Percentiles rank a stretch among this genome's conserved stretches.
These are phyloP conservation scores for Hesperophylax magnus DNA, from an alignment of 1,140 invertebrate genomes.

Conservation along the genomic window DNA sequence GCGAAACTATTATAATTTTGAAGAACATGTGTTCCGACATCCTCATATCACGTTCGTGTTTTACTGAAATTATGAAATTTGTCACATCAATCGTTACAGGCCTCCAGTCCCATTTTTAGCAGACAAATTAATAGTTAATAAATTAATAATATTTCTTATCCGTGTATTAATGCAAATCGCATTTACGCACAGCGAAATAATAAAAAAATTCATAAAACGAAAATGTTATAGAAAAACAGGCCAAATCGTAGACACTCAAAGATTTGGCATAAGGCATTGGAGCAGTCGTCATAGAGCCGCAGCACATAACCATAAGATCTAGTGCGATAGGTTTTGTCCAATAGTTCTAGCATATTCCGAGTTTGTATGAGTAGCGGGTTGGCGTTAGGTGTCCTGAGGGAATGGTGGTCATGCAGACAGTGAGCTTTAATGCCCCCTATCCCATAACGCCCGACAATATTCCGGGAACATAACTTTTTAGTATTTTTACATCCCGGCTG, in stretches of 20 bases:
- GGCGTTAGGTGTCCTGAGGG: slow-evolving; percentile 13
- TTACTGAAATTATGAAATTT: too few species aligned
- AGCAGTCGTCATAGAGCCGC: slow-evolving; percentile 29
- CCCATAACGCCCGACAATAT: slow-evolving; percentile 13
- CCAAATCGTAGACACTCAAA: slow-evolving; percentile 1
- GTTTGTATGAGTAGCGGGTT: neutral
- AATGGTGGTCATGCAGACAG: slow-evolving; percentile 10
- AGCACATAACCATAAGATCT: neutral
- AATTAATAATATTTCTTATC: too few species aligned
- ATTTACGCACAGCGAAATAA: too few species aligned
- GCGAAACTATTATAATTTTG: too few species aligned
- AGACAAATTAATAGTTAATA: too few species aligned
- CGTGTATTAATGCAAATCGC: too few species aligned
- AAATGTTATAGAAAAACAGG: neutral
- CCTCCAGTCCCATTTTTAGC: too few species aligned
- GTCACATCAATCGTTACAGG: too few species aligned
- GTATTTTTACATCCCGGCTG: slow-evolving; percentile 26
- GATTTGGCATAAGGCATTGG: neutral
- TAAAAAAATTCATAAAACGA: too few species aligned
- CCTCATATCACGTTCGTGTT: too few species aligned
- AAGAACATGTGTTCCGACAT: too few species aligned
- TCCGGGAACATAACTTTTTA: slow-evolving; percentile 33
- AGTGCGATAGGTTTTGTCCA: slow-evolving; percentile 21
- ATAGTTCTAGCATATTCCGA: too few species aligned
- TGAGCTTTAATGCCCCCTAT: slow-evolving; percentile 14